Conservation (phyloP, 2,797 vertebrate species). For the Denticeps clupeoides region DNA sequence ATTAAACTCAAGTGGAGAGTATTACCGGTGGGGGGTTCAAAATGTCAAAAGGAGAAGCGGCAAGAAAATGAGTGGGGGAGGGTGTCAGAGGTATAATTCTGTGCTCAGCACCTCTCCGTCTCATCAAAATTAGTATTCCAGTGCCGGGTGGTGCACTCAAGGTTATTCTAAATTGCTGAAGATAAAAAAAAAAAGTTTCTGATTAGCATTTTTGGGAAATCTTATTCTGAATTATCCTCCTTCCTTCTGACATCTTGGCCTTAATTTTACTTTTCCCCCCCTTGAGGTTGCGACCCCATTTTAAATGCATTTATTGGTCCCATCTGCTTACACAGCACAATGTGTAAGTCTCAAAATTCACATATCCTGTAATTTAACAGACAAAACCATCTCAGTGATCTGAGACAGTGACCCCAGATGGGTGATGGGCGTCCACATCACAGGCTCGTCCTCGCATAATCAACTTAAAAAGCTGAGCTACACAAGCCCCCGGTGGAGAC, state of each 20-base stretch:
- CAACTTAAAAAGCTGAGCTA: no score
- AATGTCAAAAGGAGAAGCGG: background rate
- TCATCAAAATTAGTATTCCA: slow-evolving; percentile 45
- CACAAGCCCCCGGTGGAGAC: no score
- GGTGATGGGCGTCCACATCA: no score
- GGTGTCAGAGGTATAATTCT: background rate
- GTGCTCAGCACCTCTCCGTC: background rate
- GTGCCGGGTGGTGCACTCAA: slow-evolving; percentile 51
- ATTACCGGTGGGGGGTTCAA: background rate
- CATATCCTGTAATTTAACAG: background rate
- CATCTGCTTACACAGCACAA: slow-evolving; percentile 31
- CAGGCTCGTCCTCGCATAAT: no score
- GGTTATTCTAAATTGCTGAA: slow-evolving; percentile 55
- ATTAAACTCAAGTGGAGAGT: background rate
- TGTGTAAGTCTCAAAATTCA: slow-evolving; percentile 1
- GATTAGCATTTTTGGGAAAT: slow-evolving; percentile 49
- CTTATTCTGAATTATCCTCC: slow-evolving; percentile 36
- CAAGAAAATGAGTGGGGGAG: background rate
- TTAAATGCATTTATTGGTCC: slow-evolving; percentile 25
- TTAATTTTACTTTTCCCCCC: slow-evolving; percentile 18
- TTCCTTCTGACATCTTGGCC: slow-evolving; percentile 31
- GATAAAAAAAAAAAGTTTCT: slow-evolving; percentile 45
- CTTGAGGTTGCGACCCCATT: slow-evolving; percentile 29
- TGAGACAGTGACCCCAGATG: no score
- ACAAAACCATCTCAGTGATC: no score